Evolutionary conservation across 2,113 vertebrate genomes (phyloP), one percentile per base, ranked within the genome.

Genomic region (Girardinichthys multiradiatus): DNA sequence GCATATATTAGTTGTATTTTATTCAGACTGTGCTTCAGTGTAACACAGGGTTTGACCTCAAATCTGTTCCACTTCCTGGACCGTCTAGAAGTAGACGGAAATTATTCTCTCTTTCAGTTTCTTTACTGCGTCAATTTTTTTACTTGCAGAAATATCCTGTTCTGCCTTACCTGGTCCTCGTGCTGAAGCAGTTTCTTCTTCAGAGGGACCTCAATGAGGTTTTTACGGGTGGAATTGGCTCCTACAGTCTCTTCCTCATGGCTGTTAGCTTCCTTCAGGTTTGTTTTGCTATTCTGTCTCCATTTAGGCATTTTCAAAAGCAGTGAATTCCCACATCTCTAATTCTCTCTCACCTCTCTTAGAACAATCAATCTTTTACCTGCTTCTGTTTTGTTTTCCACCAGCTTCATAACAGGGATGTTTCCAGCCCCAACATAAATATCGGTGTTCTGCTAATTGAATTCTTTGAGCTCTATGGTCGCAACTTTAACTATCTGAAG

Each of bases 221-320:
- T 76, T 99, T 99, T 82, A 99, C 97, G 0, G 98, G 98, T 64
- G 98, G 98, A 85, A 99, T 99, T 1, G 98, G 98, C 72, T 99
- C 98, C 84, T 99, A 99, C 58, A 99, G 97, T 93, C 96, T 99
- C 72, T 99, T 99, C 92, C 96, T 99, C 87, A 99, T 99, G 98
- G 98, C 96, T 63, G 98, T 99, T 88, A 99, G 98, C 90, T 99
- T 99, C 82, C 94, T 99, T 84, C 98, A 99, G 96, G 98, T 99
- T 37, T 30, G 62, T 70, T 70, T 11, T 57, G 13, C n/a, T 33
- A 24, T 57, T 76, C 13, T 13, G n/a, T 37, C 5, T 15, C 27
- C 13, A 21, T 24, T 24, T 24, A 31, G 17, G 9, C 3, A 11
- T 62, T 30, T 62, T 62, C 29, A 33, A 58, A 28, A 39, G 37